Evolutionary conservation across 2,113 vertebrate species (phyloP).

Genomic region (Myiozetetes cayanensis): DNA sequence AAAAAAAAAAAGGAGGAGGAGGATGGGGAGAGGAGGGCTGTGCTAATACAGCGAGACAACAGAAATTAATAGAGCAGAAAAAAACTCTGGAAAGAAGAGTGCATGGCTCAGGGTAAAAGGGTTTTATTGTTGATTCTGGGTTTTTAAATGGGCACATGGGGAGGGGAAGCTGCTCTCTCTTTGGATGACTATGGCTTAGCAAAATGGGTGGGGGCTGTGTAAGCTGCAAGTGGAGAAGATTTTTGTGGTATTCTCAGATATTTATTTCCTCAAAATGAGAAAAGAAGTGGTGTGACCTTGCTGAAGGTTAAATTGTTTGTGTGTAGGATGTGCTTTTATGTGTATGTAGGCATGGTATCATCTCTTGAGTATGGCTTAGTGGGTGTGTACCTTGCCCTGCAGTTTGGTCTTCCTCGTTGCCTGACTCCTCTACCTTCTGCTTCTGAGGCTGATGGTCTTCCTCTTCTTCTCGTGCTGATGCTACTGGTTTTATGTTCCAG

Average conservation of each 20-base stretch:
- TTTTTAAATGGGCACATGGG: background rate
- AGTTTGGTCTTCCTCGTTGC: background rate
- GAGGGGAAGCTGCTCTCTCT: background rate
- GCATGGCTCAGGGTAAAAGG: slow-evolving; percentile 33
- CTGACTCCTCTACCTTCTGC: background rate
- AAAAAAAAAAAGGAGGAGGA: background rate
- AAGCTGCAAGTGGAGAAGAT: background rate
- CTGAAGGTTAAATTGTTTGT: background rate
- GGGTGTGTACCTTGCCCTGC: background rate
- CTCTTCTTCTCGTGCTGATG: background rate
- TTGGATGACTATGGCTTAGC: background rate
- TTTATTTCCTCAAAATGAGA: background rate
- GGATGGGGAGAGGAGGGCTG: background rate
- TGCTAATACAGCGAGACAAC: slow-evolving; percentile 12
- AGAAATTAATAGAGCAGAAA: slow-evolving; percentile 58
- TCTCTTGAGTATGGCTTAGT: background rate
- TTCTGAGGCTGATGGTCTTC: background rate
- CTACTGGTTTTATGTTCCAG: background rate
- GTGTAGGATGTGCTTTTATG: accelerated
- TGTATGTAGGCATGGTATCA: accelerated
- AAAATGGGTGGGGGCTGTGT: background rate
- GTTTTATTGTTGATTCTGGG: background rate
- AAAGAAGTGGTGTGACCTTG: background rate
- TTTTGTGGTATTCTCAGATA: background rate
- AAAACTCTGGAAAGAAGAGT: slow-evolving; percentile 22